These are phyloP conservation scores for Austrofundulus limnaeus DNA, from an alignment of 2,113 vertebrate species.

Conservation along the genomic window DNA sequence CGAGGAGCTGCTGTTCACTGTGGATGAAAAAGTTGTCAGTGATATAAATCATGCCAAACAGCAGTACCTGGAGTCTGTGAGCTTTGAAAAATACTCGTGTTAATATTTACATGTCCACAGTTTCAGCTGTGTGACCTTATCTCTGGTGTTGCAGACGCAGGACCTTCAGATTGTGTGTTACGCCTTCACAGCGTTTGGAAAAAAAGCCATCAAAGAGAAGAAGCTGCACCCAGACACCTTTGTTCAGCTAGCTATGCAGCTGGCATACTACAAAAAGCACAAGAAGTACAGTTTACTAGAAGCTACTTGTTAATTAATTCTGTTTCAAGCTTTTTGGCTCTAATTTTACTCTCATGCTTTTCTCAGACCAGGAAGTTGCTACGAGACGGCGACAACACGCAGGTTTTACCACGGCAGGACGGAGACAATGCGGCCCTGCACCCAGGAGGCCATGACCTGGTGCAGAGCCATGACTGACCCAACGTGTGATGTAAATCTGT, in stretches of 20 bases:
- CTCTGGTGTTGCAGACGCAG: constrained; percentile 73
- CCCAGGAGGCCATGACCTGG: constrained; percentile 87
- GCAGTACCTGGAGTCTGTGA: constrained; percentile 83
- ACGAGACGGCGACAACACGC: constrained; percentile 93
- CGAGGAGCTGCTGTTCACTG: constrained; percentile 88
- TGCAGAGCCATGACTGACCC: constrained; percentile 89
- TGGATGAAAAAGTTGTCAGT: constrained; percentile 81
- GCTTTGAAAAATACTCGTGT: constrained; percentile 17
- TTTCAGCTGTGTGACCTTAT: constrained; percentile 1
- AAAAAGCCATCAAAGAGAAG: constrained; percentile 83
- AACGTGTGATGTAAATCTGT: constrained; percentile 71
- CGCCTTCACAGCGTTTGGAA: constrained; percentile 90
- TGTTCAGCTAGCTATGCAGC: constrained; percentile 91
- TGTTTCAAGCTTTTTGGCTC: background rate
- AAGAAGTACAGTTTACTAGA: constrained; percentile 76
- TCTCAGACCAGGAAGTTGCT: constrained; percentile 90
- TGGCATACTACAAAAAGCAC: constrained; percentile 87
- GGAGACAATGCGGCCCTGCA: constrained; percentile 91
- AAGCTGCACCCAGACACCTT: constrained; percentile 92
- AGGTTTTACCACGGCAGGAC: constrained; percentile 94
- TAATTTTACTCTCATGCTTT: constrained; percentile 10
- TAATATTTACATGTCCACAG: background rate
- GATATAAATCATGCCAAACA: constrained; percentile 83
- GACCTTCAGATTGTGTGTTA: constrained; percentile 84
- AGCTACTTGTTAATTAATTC: background rate